Conservation (phyloP, 2,888 invertebrate species). For the Thysanoteuthis rhombus region DNA sequence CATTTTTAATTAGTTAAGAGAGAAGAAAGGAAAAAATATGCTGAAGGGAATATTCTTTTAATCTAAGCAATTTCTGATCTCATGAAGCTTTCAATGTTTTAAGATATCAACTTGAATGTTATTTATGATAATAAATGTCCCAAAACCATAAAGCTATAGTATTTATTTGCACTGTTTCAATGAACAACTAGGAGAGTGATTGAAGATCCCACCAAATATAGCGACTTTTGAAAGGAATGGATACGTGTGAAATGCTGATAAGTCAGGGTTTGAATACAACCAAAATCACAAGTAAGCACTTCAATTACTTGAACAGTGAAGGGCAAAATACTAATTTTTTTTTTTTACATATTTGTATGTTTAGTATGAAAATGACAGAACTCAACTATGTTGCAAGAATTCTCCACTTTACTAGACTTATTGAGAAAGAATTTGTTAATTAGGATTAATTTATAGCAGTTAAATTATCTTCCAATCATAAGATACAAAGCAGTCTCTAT, state of each 20-base stretch:
- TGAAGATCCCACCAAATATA: neutral
- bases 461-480: no score
- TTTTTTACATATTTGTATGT: neutral
- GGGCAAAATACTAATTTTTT: no score
- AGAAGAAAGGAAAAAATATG: no score
- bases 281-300: neutral
- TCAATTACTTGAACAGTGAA: neutral
- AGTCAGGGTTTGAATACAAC: neutral
- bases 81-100: no score
- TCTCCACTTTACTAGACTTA: neutral
- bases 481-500: neutral
- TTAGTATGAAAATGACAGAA: neutral
- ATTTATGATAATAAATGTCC: no score
- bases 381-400: neutral
- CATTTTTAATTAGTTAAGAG: no score
- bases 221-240: neutral
- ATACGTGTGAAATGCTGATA: neutral
- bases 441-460: no score
- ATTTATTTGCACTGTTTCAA: neutral
- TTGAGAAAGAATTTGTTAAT: no score
- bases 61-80: no score
- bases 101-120: no score
- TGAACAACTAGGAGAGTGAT: neutral
- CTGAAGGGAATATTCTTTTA: no score
- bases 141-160: neutral